These are phyloP conservation scores for Eretmocerus hayati DNA, from an alignment of 2,888 invertebrate genomes.

Conservation along the genomic window DNA sequence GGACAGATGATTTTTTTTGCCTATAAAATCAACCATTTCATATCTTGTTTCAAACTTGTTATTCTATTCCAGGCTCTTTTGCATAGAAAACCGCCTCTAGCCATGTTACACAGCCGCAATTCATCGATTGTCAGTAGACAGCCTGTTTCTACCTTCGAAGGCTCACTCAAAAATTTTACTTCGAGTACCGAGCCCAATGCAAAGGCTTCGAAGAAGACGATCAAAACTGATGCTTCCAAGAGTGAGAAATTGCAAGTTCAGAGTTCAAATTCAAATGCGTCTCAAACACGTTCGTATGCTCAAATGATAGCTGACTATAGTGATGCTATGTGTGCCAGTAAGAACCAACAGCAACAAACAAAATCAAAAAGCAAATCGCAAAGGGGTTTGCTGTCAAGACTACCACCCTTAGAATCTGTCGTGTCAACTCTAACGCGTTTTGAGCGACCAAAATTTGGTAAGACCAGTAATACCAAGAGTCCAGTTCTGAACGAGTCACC, in stretches of 20 bases:
- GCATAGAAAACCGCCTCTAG: neutral
- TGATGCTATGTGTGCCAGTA: too few species aligned
- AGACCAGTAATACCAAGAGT: neutral
- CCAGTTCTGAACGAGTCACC: neutral
- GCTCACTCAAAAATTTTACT: neutral
- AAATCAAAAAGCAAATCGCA: neutral
- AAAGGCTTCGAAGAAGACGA: neutral
- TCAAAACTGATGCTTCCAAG: neutral
- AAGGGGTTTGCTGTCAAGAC: conserved; percentile 11
- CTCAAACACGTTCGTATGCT: conserved; percentile 22
- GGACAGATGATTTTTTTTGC: neutral
- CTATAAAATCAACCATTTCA: neutral
- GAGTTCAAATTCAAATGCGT: neutral
- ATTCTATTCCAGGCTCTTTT: conserved; percentile 2
- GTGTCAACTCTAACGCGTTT: conserved; percentile 16
- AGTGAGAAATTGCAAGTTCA: neutral
- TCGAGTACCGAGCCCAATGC: neutral
- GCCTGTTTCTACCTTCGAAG: neutral
- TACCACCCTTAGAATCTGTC: conserved; percentile 17
- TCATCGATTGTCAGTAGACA: neutral
- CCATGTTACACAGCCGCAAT: neutral
- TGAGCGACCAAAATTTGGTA: neutral
- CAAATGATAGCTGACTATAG: conserved; percentile 26
- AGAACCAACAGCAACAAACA: too few species aligned
- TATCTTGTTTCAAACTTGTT: neutral